A percentile compares a stretch with the other conserved stretches of the same genome.
These are phyloP conservation scores for Tortrix viridana DNA, from an alignment of 2,888 invertebrate species.

Conservation along the genomic window DNA sequence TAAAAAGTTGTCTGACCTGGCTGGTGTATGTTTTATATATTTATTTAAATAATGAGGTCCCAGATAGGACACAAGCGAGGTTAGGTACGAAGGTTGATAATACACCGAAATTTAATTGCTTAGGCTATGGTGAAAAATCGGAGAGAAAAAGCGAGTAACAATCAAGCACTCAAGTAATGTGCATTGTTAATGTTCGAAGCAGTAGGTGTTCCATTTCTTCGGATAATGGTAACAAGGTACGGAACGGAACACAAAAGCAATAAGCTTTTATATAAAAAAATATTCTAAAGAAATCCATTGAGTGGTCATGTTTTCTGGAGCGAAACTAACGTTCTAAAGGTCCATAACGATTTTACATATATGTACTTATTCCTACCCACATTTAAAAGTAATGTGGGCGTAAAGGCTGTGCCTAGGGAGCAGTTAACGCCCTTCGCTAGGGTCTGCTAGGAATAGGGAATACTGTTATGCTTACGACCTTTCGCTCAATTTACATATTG, in stretches of 20 bases:
- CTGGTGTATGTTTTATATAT: too few relatives aligned
- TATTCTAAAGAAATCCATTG: slow-evolving; percentile 19
- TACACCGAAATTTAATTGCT: too few relatives aligned
- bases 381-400: slow-evolving; percentile 28
- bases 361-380: slow-evolving; percentile 20
- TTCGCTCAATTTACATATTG: slow-evolving; percentile 12
- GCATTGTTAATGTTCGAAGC: too few relatives aligned
- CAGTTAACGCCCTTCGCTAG: slow-evolving; percentile 10
- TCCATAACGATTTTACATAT: slow-evolving; percentile 19
- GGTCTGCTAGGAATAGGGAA: slow-evolving; percentile 18
- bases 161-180: too few relatives aligned
- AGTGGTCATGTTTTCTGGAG: slow-evolving; percentile 1
- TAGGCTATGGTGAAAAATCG: too few relatives aligned
- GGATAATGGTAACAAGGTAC: too few relatives aligned
- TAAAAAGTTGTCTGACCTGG: too few relatives aligned
- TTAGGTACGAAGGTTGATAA: too few relatives aligned
- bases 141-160: too few relatives aligned
- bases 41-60: too few relatives aligned
- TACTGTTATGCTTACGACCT: slow-evolving; percentile 21
- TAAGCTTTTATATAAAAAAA: slow-evolving; percentile 11
- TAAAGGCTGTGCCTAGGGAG: slow-evolving; percentile 20
- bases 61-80: too few relatives aligned
- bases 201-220: too few relatives aligned
- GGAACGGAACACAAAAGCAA: not conserved
- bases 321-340: slow-evolving; percentile 19